Percentiles rank a stretch among this genome's conserved stretches.
These are phyloP conservation scores for Tokudaia muenninki DNA, from an alignment of 2,797 vertebrate species.

Conservation along the genomic window DNA sequence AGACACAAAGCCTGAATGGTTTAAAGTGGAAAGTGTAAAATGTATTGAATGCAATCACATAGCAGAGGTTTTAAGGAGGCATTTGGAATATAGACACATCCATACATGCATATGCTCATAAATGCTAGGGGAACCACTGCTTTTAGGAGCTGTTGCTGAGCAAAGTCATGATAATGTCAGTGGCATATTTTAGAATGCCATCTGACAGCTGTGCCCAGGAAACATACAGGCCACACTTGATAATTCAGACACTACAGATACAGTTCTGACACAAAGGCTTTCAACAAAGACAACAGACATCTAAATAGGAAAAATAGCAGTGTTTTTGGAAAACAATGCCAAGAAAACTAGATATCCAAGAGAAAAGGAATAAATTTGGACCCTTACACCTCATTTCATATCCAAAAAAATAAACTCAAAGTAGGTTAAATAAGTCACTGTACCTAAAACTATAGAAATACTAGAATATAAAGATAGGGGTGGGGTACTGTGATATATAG, in stretches of 20 bases:
- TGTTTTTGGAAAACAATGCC: not conserved
- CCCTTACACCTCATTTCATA: not conserved
- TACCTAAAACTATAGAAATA: not conserved
- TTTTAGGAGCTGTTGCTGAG: not conserved
- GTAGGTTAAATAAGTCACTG: not conserved
- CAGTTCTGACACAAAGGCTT: not conserved
- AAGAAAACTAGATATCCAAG: not conserved
- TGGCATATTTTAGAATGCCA: not conserved
- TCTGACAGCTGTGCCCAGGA: not conserved
- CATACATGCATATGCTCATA: not conserved
- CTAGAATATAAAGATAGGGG: not conserved
- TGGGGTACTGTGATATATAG: not conserved
- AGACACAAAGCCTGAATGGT: not conserved
- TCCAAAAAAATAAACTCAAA: constrained; percentile 10
- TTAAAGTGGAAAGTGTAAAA: not conserved
- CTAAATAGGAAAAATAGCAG: not conserved
- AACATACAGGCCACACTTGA: not conserved
- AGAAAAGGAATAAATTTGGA: not conserved
- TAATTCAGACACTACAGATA: not conserved
- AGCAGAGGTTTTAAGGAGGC: not conserved
- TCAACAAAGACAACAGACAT: not conserved
- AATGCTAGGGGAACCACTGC: not conserved
- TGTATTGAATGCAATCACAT: not conserved
- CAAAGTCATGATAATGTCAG: not conserved
- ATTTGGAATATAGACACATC: not conserved